Conservation (phyloP, 1,140 invertebrate species). For the Drosophila truncata region DNA sequence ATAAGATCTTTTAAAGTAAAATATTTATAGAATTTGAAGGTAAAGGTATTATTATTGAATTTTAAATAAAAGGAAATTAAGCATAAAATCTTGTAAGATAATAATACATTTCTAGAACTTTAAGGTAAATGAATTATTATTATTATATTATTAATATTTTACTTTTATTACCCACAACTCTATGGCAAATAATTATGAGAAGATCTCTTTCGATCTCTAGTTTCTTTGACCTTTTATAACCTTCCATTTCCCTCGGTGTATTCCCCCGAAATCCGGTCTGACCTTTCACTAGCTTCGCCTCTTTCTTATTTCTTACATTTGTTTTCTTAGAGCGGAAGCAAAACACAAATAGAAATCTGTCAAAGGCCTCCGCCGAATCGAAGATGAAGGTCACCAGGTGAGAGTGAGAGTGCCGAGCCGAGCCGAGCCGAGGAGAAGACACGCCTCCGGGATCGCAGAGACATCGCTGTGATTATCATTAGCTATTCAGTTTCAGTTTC, state of each 20-base stretch:
- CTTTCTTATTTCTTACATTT: background rate
- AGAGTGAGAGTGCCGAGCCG: slow-evolving; percentile 30
- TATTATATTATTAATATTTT: no score
- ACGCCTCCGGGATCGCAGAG: slow-evolving; percentile 36
- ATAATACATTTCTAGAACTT: no score
- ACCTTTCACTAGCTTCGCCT: slow-evolving; percentile 23
- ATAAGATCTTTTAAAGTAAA: no score
- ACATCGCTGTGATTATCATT: slow-evolving; percentile 13
- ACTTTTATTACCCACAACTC: no score
- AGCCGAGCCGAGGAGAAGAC: slow-evolving; percentile 7
- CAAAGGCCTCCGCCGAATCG: slow-evolving; percentile 6
- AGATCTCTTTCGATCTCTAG: no score
- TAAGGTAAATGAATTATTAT: no score
- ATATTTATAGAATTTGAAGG: no score
- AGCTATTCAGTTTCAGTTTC: background rate
- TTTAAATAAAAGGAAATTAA: no score
- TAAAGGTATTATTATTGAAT: no score
- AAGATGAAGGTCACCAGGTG: slow-evolving; percentile 26
- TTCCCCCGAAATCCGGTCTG: slow-evolving; percentile 22
- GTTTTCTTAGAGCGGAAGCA: slow-evolving; percentile 35
- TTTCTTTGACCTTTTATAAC: no score
- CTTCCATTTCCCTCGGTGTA: background rate
- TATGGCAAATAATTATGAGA: no score
- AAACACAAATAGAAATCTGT: slow-evolving; percentile 32
- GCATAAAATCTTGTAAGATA: no score